phyloP scores from a whole-genome alignment of 2,888 invertebrate genomes.

The Blastobasis lacticolella region DNA sequence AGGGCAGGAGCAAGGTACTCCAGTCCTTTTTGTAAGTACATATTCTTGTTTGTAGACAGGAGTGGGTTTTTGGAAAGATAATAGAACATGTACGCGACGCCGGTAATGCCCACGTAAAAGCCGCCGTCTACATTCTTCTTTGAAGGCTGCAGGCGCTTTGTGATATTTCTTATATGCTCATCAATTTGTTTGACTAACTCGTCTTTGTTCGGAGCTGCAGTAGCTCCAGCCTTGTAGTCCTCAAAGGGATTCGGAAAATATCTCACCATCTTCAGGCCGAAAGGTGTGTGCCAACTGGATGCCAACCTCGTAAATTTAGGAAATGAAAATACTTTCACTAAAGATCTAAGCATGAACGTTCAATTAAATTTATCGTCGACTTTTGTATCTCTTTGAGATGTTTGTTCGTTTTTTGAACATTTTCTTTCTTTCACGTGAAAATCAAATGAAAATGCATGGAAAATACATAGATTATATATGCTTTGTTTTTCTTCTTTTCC shows the following conservation, averaged over 20 bases:
- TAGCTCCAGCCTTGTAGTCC: conserved; percentile 32
- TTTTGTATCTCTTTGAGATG: background rate
- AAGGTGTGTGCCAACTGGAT: conserved; percentile 7
- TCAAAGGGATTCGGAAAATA: conserved; percentile 55
- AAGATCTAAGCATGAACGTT: conserved; percentile 22
- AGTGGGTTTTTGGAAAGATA: conserved; percentile 75
- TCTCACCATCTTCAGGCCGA: conserved; percentile 49
- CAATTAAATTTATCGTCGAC: background rate
- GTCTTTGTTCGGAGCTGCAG: conserved; percentile 27
- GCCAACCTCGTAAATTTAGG: background rate
- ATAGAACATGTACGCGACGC: conserved; percentile 85
- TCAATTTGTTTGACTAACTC: conserved; percentile 36
- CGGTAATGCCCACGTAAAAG: conserved; percentile 80
- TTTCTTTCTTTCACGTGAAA: background rate
- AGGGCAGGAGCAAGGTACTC: conserved; percentile 78
- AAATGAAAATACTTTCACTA: conserved; percentile 13
- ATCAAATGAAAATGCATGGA: no score
- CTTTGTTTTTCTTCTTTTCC: no score
- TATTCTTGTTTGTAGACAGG: conserved; percentile 51
- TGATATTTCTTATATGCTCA: conserved; percentile 43
- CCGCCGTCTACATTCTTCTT: conserved; percentile 72
- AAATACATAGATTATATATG: no score
- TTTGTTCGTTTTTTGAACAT: background rate
- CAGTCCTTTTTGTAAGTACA: conserved; percentile 73
- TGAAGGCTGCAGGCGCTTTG: conserved; percentile 43